Evolutionary conservation across 2,888 invertebrate species (phyloP).

Genomic region (Muschampia plurimacula): DNA sequence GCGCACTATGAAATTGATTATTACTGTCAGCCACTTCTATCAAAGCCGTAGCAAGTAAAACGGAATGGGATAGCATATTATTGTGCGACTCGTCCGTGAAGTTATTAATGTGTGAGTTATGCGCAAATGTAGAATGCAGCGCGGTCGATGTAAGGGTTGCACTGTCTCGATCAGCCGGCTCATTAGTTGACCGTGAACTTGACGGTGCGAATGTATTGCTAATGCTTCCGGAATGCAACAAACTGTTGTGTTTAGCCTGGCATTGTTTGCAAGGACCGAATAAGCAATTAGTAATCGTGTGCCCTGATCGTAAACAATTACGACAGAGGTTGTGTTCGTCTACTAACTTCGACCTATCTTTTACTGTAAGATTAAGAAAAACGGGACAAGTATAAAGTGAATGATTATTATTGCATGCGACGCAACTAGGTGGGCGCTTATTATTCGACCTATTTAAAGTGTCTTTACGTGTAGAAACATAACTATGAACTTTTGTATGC

Average conservation of each 20-base stretch:
- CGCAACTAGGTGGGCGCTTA: background rate
- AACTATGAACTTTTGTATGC: background rate
- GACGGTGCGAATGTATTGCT: background rate
- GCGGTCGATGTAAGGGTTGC: no score
- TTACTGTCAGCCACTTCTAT: background rate
- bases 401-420: conserved; percentile 30
- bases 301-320: conserved; percentile 5
- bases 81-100: no score
- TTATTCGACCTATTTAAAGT: background rate
- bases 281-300: background rate
- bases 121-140: no score
- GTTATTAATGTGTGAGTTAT: no score
- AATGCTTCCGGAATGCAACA: conserved; percentile 33
- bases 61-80: background rate
- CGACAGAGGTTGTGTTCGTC: background rate
- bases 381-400: conserved; percentile 29
- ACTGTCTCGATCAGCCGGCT: background rate
- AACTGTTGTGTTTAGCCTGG: conserved; percentile 39
- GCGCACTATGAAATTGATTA: background rate
- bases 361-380: background rate
- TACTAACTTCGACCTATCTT: background rate
- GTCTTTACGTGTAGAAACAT: background rate
- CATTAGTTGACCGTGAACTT: conserved; percentile 1
- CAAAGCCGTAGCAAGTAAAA: background rate
- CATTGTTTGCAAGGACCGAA: conserved; percentile 41